These are phyloP conservation scores for Anoplopoma fimbria DNA, from an alignment of 2,113 vertebrate genomes.

Conservation along the genomic window DNA sequence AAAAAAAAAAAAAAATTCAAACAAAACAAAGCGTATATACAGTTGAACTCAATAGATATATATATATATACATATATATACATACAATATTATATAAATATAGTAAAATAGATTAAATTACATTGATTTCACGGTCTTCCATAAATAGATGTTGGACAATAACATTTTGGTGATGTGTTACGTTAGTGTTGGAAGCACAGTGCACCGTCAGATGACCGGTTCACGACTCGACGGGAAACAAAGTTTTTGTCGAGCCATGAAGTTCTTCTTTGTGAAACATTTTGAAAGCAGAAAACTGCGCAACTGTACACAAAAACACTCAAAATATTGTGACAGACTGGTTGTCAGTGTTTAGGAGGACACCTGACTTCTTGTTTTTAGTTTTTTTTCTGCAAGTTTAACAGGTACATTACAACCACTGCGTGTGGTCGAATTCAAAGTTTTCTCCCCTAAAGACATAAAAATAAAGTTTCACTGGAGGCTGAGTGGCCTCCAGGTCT, in stretches of 20 bases:
- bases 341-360: conserved; percentile 28
- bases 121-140: conserved; percentile 88
- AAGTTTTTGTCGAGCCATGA: not conserved
- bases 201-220: conserved; percentile 71
- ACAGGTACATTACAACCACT: conserved; percentile 76
- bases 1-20: conserved; percentile 33
- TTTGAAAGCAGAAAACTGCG: conserved; percentile 57
- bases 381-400: conserved; percentile 65
- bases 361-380: conserved; percentile 14
- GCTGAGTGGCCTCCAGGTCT: conserved; percentile 40
- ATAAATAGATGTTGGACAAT: conserved; percentile 95
- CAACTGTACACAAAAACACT: conserved; percentile 54
- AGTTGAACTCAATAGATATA: conserved; percentile 83
- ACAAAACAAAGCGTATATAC: conserved; percentile 83
- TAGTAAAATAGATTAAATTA: conserved; percentile 99
- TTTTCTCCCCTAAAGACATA: conserved; percentile 74
- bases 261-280: conserved; percentile 47
- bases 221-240: not conserved
- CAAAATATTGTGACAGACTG: conserved; percentile 39
- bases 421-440: conserved; percentile 74
- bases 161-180: conserved; percentile 82
- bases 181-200: conserved; percentile 91
- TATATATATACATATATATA: conserved; percentile 72
- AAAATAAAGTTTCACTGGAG: not conserved
- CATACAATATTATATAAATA: conserved; percentile 92